phyloP scores from a whole-genome alignment of 2,797 vertebrate genomes.

The Anguilla pacifica region DNA sequence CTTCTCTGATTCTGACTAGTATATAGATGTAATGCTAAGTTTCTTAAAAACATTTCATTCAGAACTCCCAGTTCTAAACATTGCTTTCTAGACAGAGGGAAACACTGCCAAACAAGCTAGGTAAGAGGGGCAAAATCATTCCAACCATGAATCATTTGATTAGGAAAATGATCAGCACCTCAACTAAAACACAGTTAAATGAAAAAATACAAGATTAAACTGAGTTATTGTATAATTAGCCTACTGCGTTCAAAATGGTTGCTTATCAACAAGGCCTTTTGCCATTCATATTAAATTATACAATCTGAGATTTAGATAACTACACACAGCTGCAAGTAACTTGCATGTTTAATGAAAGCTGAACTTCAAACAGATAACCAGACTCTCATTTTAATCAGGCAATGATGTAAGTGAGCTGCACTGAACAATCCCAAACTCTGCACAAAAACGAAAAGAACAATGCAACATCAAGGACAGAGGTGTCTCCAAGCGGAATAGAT shows the following conservation, averaged over 20 bases:
- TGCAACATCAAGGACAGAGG: background rate
- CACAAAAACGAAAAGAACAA: background rate
- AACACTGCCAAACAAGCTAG: background rate
- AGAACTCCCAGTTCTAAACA: background rate
- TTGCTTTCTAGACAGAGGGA: background rate
- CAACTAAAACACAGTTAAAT: background rate
- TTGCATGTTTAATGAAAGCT: background rate
- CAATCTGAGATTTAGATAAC: background rate
- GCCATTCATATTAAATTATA: background rate
- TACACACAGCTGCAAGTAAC: background rate
- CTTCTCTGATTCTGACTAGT: background rate
- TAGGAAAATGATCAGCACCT: background rate
- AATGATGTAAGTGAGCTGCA: background rate
- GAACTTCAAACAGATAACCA: background rate
- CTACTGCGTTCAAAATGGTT: background rate
- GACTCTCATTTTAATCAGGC: background rate
- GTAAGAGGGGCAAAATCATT: background rate
- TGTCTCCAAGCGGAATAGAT: background rate
- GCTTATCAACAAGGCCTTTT: background rate
- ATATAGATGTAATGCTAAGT: background rate
- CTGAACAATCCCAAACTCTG: background rate
- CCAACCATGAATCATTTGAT: background rate
- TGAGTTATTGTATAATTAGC: background rate
- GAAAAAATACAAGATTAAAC: background rate
- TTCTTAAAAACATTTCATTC: background rate